Conservation (phyloP, 2,797 vertebrate species). For the Gallinago nigripennis region DNA sequence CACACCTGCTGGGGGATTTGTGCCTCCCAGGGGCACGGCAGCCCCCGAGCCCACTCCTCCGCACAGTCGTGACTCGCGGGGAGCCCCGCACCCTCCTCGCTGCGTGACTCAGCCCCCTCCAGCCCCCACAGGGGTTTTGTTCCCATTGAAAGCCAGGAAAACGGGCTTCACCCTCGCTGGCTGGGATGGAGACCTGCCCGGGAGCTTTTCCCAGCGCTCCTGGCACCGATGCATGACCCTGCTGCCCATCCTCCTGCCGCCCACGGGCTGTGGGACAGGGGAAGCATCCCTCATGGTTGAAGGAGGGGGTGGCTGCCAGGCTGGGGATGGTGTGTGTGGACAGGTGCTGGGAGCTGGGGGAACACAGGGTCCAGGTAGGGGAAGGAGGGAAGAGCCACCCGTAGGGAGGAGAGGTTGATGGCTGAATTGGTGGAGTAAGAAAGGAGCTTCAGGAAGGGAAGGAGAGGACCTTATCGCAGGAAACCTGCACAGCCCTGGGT, state of each 20-base stretch:
- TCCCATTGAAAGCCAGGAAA: neutral
- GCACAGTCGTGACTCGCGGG: slow-evolving; percentile 37
- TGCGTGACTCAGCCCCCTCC: slow-evolving; percentile 51
- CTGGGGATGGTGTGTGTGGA: neutral
- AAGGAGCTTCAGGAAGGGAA: neutral
- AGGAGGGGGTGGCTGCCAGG: neutral
- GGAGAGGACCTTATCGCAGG: neutral
- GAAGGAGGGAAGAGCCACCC: neutral
- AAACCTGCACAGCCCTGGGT: neutral
- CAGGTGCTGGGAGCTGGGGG: neutral
- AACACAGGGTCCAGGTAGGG: accelerated
- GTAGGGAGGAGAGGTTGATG: neutral
- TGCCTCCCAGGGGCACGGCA: neutral
- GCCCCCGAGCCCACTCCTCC: slow-evolving; percentile 8
- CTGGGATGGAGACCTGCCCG: accelerated
- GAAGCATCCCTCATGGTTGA: neutral
- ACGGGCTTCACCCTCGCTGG: neutral
- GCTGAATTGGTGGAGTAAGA: neutral
- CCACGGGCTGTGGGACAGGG: too few species aligned
- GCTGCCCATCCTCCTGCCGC: neutral
- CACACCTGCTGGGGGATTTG: neutral
- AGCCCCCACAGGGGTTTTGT: slow-evolving; percentile 54
- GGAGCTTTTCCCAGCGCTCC: neutral
- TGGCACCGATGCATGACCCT: accelerated
- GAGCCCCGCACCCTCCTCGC: neutral